phyloP scores from a whole-genome alignment of 2,888 invertebrate species.

The Metalampra italica region DNA sequence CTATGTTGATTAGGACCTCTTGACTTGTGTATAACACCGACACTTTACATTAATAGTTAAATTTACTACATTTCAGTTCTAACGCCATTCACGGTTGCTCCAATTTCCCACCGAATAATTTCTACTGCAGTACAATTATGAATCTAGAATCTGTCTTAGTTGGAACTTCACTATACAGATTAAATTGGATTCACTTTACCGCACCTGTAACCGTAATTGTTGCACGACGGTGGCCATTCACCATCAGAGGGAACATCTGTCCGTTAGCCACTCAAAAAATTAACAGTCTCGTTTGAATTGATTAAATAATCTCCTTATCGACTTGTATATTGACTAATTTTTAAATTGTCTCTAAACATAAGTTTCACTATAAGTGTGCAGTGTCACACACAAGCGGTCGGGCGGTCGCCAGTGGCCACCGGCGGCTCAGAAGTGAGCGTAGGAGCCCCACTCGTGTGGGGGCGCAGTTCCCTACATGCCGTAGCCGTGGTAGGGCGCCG shows the following conservation, averaged over 20 bases:
- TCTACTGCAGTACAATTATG: too few species aligned
- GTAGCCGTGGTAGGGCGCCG: constrained; percentile 76
- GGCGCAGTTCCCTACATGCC: constrained; percentile 66
- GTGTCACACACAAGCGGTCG: background rate
- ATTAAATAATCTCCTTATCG: too few species aligned
- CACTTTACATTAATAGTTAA: background rate
- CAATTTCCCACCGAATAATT: too few species aligned
- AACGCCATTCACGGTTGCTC: too few species aligned
- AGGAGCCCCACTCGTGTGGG: constrained; percentile 30
- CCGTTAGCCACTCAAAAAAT: background rate
- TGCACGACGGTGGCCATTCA: too few species aligned
- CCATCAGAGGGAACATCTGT: background rate
- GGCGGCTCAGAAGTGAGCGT: constrained; percentile 32
- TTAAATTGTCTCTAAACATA: background rate
- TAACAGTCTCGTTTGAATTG: background rate
- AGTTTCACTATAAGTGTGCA: background rate
- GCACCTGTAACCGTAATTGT: too few species aligned
- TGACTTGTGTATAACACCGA: constrained; percentile 1
- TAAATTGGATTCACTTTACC: background rate
- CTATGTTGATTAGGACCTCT: background rate
- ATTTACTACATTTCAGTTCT: background rate
- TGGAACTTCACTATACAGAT: background rate
- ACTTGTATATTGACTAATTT: background rate
- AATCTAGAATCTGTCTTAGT: too few species aligned
- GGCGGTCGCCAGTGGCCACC: background rate